Conservation (phyloP, 1,140 invertebrate genomes). For the Meloidogyne exigua region DNA sequence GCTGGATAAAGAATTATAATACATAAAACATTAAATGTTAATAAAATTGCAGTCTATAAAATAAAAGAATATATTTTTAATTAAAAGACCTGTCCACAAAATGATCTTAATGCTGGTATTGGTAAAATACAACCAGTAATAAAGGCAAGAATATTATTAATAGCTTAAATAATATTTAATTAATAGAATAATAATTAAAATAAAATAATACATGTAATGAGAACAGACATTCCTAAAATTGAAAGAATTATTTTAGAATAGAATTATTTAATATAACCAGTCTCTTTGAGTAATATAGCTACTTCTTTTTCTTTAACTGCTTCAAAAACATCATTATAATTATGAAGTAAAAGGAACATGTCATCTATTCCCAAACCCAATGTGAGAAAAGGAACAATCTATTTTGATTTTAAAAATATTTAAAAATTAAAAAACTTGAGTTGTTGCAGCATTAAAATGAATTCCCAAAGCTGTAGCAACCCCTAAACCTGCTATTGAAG, state of each 20-base stretch:
- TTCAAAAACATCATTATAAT: constrained; percentile 72
- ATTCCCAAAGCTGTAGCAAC: constrained; percentile 90
- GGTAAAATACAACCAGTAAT: constrained; percentile 85
- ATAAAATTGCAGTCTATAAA: constrained; percentile 75
- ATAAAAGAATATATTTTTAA: background rate
- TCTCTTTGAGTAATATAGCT: constrained; percentile 61
- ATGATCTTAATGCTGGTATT: constrained; percentile 86
- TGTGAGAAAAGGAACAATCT: constrained; percentile 85
- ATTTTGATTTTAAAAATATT: constrained; percentile 13
- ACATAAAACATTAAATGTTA: constrained; percentile 81
- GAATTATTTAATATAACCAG: constrained; percentile 36
- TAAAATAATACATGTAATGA: background rate
- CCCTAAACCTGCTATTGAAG: constrained; percentile 82
- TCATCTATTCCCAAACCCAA: constrained; percentile 87
- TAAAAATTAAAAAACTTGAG: constrained; percentile 74
- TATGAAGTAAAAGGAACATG: constrained; percentile 86
- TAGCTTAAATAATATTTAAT: constrained; percentile 69
- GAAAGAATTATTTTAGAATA: constrained; percentile 34
- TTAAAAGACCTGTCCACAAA: constrained; percentile 74
- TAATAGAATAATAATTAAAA: constrained; percentile 65
- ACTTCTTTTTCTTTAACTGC: constrained; percentile 65
- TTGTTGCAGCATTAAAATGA: constrained; percentile 91
- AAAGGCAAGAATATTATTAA: constrained; percentile 79
- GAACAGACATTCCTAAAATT: constrained; percentile 9
- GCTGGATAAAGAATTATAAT: constrained; percentile 88